Evolutionary conservation across 2,113 vertebrate genomes (phyloP), one percentile per base, ranked within the genome.

Genomic region (Mustela lutreola): DNA sequence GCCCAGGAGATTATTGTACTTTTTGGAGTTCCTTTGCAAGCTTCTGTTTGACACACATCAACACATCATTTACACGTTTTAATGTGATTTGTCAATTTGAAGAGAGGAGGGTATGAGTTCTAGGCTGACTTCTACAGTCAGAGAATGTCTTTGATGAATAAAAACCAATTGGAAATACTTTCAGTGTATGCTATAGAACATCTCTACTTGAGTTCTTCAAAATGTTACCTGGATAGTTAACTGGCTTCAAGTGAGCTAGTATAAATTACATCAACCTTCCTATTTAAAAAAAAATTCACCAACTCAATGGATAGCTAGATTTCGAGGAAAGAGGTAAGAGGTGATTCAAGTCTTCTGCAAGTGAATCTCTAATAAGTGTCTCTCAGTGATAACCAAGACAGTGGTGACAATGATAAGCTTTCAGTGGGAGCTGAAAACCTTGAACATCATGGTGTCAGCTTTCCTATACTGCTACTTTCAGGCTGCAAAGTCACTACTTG

Each of bases 141-240:
- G 45, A 85, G 33, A 96, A 85, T 65, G 8, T 79, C 71, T 81
- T 53, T 58, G 3, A 11, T 62, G 33, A 79, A 63, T 81, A 53
- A 91, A 94, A 18, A 76, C 4, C 12, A 91, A 21, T 0, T 73
- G 36, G 26, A 78, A 21, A 71, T 21, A 39, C 63, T 84, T 36
- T 87, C 10, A 53, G 22, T 11, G 7, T 62, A 21, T 71, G 14
- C 22, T 81, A 60, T 6, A 88, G 75, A 33, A 9, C 24, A 50
- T 45, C 42, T 87, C 58, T 88, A 75, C 50, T 50, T 97, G 87
- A 31, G 48, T 87, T 91, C 76, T 98, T 45, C 19, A 1, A 91
- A 86, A 84, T 82, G 14, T 81, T 86, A 92, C 63, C 33, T 76
- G 39, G 18, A 60, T 0, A 73, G 81, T 63, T 84, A 96, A 95